phyloP scores from a whole-genome alignment of 2,113 vertebrate species.

The Aegypius monachus region DNA sequence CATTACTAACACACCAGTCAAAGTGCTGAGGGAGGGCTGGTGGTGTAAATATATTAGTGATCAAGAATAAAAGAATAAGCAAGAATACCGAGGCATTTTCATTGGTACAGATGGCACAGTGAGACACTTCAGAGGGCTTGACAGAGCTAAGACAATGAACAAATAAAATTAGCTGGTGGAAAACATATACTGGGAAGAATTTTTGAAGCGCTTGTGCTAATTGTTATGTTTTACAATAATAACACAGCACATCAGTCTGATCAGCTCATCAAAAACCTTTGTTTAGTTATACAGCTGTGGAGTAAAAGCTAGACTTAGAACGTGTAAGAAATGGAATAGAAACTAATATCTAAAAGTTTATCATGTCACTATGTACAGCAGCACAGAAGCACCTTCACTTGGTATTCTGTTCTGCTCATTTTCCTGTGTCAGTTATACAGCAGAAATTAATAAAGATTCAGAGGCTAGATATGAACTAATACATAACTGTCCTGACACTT shows the following conservation, averaged over 20 bases:
- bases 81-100: neutral
- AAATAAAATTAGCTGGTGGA: neutral
- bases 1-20: neutral
- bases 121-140: neutral
- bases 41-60: neutral
- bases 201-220: neutral
- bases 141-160: neutral
- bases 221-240: neutral
- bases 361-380: neutral
- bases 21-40: neutral
- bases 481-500: neutral
- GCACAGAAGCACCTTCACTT: neutral
- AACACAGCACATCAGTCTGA: neutral
- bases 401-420: neutral
- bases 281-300: neutral
- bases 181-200: neutral
- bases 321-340: neutral
- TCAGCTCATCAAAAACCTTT: neutral
- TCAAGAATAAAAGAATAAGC: neutral
- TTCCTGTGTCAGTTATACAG: neutral
- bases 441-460: constrained; percentile 49
- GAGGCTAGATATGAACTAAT: neutral
- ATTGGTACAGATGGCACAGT: neutral
- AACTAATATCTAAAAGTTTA: neutral
- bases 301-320: neutral